Percentiles rank a stretch among this genome's conserved stretches.
These are phyloP conservation scores for Patiria miniata DNA, from an alignment of 35 echinoderm and acorn worm genomes.

Conservation along the genomic window DNA sequence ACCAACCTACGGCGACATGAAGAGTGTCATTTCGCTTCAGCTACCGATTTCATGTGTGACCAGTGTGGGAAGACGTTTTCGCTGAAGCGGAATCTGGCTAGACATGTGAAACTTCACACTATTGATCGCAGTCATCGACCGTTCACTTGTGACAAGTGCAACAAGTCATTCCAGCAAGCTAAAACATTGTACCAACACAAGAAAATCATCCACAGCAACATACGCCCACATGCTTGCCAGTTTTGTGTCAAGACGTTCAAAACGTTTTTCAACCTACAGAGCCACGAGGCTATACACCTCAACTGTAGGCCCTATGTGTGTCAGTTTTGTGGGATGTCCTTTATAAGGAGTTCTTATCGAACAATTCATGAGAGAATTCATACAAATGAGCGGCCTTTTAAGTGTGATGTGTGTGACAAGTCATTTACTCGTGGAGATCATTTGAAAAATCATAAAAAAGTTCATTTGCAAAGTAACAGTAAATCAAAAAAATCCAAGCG, in stretches of 20 bases:
- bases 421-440: neutral
- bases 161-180: slow-evolving; percentile 2
- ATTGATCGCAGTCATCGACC: neutral
- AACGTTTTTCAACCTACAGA: neutral
- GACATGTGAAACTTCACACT: neutral
- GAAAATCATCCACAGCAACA: neutral
- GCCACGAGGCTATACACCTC: slow-evolving; percentile 14
- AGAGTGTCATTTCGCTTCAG: neutral
- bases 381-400: neutral
- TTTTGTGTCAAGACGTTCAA: slow-evolving; percentile 3
- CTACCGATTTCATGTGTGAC: neutral
- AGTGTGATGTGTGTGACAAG: neutral
- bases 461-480: neutral
- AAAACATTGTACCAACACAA: slow-evolving; percentile 12
- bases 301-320: neutral
- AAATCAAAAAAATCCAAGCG: neutral
- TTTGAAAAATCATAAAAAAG: slow-evolving; percentile 5
- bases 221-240: neutral
- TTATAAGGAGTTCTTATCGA: neutral
- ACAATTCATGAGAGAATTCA: slow-evolving; percentile 9
- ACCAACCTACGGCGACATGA: neutral
- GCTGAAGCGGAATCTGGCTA: neutral
- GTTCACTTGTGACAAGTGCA: neutral
- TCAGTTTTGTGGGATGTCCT: neutral
- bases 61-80: neutral